These are phyloP conservation scores for Nipponacmea schrenckii DNA, from an alignment of 2,888 invertebrate species.

Conservation along the genomic window DNA sequence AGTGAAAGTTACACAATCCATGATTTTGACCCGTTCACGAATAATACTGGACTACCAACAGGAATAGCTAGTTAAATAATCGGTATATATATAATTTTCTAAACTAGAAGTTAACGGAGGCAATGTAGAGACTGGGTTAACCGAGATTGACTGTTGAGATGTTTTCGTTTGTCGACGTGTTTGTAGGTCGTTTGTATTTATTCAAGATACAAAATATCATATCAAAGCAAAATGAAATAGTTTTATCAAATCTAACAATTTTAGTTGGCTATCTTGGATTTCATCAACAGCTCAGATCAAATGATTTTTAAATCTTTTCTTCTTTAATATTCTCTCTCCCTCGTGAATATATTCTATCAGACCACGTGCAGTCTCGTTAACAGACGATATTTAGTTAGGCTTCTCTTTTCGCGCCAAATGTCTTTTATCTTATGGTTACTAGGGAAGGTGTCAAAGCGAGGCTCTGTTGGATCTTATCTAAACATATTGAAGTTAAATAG, in stretches of 20 bases:
- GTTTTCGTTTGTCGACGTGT: no score
- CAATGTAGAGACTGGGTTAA: no score
- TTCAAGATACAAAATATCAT: conserved; percentile 4
- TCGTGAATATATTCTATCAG: neutral
- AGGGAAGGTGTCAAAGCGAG: neutral
- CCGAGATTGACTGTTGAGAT: no score
- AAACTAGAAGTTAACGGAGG: no score
- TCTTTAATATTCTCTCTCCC: neutral
- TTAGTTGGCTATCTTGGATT: neutral
- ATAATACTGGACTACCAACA: no score
- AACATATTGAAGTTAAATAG: conserved; percentile 4
- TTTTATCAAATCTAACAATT: neutral
- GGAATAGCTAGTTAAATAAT: no score
- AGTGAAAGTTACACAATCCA: no score
- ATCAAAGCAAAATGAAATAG: neutral
- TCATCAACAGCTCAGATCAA: neutral
- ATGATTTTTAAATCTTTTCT: neutral
- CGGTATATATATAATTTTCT: no score
- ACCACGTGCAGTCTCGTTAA: neutral
- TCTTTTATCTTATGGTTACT: neutral
- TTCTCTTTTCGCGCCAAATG: conserved; percentile 1
- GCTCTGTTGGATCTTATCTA: neutral
- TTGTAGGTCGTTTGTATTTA: neutral
- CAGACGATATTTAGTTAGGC: conserved; percentile 7
- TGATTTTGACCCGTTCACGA: no score